Evolutionary conservation across 2,888 invertebrate genomes (phyloP).

Genomic region (Chloromyia formosa): DNA sequence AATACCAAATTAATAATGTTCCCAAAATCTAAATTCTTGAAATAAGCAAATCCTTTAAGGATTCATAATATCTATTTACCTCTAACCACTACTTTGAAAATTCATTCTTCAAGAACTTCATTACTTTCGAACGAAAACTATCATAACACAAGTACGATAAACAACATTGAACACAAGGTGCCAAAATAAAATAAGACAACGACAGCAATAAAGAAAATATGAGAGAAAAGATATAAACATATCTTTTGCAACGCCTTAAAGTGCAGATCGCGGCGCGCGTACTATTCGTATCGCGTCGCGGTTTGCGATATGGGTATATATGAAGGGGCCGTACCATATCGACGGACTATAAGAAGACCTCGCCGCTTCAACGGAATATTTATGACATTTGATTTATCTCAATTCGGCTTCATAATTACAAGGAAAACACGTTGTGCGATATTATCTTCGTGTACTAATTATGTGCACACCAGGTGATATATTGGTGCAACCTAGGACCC

Average conservation of each 20-base stretch:
- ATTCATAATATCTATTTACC: too few species aligned
- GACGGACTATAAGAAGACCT: slow-evolving; percentile 20
- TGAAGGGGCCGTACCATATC: slow-evolving; percentile 13
- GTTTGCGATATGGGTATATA: too few species aligned
- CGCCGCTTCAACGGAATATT: slow-evolving; percentile 36
- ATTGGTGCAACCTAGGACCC: slow-evolving; percentile 36
- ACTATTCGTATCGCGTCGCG: background rate
- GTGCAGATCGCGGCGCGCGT: slow-evolving; percentile 26
- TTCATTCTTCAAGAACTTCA: too few species aligned
- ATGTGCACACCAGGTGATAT: slow-evolving; percentile 46
- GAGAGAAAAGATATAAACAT: slow-evolving; percentile 23
- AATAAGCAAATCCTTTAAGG: too few species aligned
- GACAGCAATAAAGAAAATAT: background rate
- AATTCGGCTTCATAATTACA: slow-evolving; percentile 47
- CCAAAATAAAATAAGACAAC: slow-evolving; percentile 24
- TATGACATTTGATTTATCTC: slow-evolving; percentile 47
- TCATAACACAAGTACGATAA: slow-evolving; percentile 4
- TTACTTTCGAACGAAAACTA: too few species aligned
- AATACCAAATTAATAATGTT: too few species aligned
- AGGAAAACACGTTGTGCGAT: slow-evolving; percentile 41
- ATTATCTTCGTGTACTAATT: slow-evolving; percentile 45
- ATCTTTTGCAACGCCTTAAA: slow-evolving; percentile 25
- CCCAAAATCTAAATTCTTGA: too few species aligned
- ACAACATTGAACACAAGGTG: slow-evolving; percentile 32
- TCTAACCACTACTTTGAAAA: too few species aligned